Conservation (phyloP, 1,140 invertebrate genomes). For the Luehdorfia chinensis region DNA sequence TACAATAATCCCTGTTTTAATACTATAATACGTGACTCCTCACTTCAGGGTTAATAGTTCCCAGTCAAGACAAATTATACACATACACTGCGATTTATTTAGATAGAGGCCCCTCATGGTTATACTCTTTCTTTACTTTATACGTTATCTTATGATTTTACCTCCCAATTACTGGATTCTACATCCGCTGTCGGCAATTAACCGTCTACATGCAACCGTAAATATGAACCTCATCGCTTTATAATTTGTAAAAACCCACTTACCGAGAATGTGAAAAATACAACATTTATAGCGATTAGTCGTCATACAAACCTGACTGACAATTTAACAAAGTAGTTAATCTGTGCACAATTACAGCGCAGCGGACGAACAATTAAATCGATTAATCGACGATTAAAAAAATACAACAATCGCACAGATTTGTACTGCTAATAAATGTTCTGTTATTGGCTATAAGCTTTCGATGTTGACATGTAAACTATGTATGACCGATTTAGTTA, state of each 20-base stretch:
- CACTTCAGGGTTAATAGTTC: no score
- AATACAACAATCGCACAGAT: no score
- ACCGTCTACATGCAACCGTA: constrained; percentile 64
- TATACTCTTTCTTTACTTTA: constrained; percentile 39
- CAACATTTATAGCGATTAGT: constrained; percentile 65
- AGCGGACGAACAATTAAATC: constrained; percentile 34
- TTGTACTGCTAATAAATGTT: no score
- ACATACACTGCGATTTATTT: background rate
- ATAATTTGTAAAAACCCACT: constrained; percentile 65
- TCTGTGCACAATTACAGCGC: constrained; percentile 38
- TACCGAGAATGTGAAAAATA: constrained; percentile 64
- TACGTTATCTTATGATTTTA: constrained; percentile 55
- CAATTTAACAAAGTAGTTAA: constrained; percentile 62
- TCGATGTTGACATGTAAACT: no score
- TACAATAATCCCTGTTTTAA: no score
- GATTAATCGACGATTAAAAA: constrained; percentile 23
- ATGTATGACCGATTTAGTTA: no score
- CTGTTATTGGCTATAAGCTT: no score
- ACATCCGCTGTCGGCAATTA: constrained; percentile 65
- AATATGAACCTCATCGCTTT: constrained; percentile 56
- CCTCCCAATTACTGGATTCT: constrained; percentile 63
- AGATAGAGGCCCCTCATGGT: constrained; percentile 17
- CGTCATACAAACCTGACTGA: constrained; percentile 47
- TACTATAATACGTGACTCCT: no score
- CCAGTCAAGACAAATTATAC: background rate